Percentiles rank a stretch among this genome's conserved stretches.
phyloP scores from a whole-genome alignment of 1,140 invertebrate genomes.

The Diachasma alloeum region DNA sequence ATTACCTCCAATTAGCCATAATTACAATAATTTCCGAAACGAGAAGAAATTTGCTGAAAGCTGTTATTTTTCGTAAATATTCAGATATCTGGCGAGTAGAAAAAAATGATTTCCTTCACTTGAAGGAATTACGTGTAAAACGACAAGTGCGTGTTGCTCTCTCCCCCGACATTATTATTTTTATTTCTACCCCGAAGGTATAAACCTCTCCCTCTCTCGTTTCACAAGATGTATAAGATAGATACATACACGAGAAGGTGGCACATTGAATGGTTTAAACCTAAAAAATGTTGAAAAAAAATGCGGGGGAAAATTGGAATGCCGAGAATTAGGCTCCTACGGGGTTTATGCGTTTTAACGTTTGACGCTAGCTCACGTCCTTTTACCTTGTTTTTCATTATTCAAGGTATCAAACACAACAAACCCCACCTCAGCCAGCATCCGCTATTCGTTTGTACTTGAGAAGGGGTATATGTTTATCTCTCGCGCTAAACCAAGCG shows the following conservation, averaged over 20 bases:
- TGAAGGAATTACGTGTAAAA: neutral
- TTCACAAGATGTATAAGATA: slow-evolving; percentile 6
- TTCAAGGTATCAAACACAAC: neutral
- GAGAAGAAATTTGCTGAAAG: too few relatives aligned
- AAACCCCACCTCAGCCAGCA: neutral
- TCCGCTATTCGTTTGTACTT: neutral
- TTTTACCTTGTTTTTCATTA: neutral
- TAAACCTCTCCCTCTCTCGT: neutral
- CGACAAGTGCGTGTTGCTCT: neutral
- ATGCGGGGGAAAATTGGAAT: neutral
- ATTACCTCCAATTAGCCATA: too few relatives aligned
- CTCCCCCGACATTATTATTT: neutral
- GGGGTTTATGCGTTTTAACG: neutral
- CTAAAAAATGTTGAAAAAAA: neutral
- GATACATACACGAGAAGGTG: neutral
- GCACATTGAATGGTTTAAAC: neutral
- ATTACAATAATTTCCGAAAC: too few relatives aligned
- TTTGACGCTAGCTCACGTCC: neutral
- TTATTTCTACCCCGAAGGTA: neutral
- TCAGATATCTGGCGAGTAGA: neutral
- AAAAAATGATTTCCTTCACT: neutral
- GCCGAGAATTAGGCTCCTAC: slow-evolving; percentile 2
- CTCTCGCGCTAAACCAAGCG: slow-evolving; percentile 20
- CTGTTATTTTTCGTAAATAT: too few relatives aligned
- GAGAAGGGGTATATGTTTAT: neutral